These are phyloP conservation scores for Phrynosoma platyrhinos DNA, from an alignment of 2,113 vertebrate genomes.

Conservation along the genomic window DNA sequence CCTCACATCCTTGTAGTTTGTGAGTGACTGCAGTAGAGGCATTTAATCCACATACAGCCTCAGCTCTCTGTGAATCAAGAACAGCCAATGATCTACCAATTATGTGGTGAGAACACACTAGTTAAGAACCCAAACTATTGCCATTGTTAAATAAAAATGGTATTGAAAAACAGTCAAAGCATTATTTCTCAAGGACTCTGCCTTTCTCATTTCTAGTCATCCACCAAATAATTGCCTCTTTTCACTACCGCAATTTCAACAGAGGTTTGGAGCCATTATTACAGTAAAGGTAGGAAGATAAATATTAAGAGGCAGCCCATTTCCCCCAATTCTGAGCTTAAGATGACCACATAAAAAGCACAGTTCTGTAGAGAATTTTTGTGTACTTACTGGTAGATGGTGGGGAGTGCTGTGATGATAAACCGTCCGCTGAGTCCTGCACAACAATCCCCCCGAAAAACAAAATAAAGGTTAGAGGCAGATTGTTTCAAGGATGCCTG, in stretches of 20 bases:
- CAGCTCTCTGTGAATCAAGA: neutral
- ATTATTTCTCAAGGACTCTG: neutral
- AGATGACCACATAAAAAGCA: too few relatives aligned
- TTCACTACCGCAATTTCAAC: neutral
- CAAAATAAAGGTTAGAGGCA: neutral
- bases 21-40: too few relatives aligned
- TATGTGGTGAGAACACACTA: too few relatives aligned
- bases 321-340: neutral
- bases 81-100: too few relatives aligned
- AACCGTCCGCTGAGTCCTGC: constrained; percentile 94
- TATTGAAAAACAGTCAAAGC: neutral
- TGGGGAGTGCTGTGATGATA: constrained; percentile 96
- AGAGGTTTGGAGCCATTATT: neutral
- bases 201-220: too few relatives aligned
- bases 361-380: neutral
- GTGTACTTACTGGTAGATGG: constrained; percentile 95
- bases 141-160: neutral
- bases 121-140: neutral
- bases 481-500: neutral
- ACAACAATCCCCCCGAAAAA: constrained; percentile 36
- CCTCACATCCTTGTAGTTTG: too few relatives aligned
- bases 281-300: too few relatives aligned
- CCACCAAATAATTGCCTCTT: neutral
- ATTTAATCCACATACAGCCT: too few relatives aligned
- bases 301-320: neutral